Evolutionary conservation across 2,113 vertebrate species (phyloP).

Genomic region (Boulengeromyrus knoepffleri): DNA sequence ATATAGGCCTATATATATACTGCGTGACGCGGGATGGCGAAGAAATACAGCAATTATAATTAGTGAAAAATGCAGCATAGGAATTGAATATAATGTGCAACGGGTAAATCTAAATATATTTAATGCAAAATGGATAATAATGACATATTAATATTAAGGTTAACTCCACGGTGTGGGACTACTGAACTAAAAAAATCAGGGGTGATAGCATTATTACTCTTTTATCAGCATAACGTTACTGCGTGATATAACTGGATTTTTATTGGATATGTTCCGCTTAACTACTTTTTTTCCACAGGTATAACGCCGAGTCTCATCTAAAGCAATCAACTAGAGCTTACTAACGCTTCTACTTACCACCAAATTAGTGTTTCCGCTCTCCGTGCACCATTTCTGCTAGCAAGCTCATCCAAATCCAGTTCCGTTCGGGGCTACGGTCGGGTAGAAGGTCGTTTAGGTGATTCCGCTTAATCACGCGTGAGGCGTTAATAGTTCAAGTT

Average conservation of each 20-base stretch:
- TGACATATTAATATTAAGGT: not conserved
- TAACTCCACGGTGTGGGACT: not conserved
- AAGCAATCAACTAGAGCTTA: not conserved
- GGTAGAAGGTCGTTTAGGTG: not conserved
- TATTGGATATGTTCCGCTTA: not conserved
- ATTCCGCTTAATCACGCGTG: not conserved
- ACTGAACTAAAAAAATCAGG: not conserved
- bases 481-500: not conserved
- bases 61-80: not conserved
- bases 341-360: not conserved
- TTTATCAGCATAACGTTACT: not conserved
- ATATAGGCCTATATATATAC: not conserved
- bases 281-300: not conserved
- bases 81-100: not conserved
- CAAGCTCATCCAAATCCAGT: not conserved
- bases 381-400: not conserved
- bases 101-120: not conserved
- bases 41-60: not conserved
- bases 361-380: not conserved
- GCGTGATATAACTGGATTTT: not conserved
- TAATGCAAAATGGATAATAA: not conserved
- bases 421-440: not conserved
- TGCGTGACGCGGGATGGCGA: not conserved
- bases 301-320: not conserved
- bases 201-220: not conserved